A percentile compares a stretch with the other conserved stretches of the same genome.
These are phyloP conservation scores for Gopherus flavomarginatus DNA, from an alignment of 2,113 vertebrate genomes.

Conservation along the genomic window DNA sequence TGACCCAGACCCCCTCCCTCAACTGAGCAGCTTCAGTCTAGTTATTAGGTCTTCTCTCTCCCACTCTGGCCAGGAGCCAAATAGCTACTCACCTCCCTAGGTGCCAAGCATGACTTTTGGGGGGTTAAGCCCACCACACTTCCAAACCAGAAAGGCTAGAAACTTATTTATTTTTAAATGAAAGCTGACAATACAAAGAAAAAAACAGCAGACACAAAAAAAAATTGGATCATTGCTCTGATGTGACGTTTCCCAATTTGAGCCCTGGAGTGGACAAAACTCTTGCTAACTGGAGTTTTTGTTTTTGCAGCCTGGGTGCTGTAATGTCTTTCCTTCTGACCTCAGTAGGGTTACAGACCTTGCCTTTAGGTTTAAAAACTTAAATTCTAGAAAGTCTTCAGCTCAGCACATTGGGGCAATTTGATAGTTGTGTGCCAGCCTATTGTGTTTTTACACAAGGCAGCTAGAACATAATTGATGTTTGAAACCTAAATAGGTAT, in stretches of 20 bases:
- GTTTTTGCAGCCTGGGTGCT: neutral
- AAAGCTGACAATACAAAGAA: neutral
- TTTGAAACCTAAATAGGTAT: neutral
- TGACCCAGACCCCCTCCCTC: neutral
- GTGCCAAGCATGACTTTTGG: neutral
- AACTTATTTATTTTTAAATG: neutral
- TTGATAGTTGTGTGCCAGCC: neutral
- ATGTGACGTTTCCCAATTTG: accelerated
- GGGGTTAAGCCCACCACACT: neutral
- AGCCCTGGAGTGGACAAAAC: neutral
- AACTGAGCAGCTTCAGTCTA: neutral
- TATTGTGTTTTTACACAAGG: neutral
- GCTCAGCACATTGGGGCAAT: neutral
- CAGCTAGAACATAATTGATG: neutral
- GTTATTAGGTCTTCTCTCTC: neutral
- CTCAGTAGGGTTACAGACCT: accelerated
- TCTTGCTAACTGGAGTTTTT: neutral
- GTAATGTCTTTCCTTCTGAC: accelerated
- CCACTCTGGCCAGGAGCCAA: neutral
- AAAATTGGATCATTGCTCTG: no score
- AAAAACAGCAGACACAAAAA: neutral
- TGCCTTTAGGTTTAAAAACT: neutral
- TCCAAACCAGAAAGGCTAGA: neutral
- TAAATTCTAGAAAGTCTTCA: neutral
- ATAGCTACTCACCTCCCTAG: neutral